Base-by-base conservation (phyloP, 2,888 invertebrate genomes). In the Cyclophora albipunctata region DNA sequence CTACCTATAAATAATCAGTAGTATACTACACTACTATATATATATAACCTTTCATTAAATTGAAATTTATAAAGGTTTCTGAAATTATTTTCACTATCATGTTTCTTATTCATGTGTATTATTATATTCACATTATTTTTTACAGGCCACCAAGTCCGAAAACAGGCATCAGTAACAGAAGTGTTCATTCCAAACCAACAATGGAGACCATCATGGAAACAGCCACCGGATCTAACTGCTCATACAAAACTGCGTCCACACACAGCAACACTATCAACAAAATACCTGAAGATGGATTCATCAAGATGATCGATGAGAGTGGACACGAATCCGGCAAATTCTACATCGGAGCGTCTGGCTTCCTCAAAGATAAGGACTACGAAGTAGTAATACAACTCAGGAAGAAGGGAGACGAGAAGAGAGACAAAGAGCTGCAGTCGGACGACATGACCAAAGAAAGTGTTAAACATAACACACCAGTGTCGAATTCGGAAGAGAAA, bases 361-460 rank as follows among this genome's bases (percentile, higher is more conserved):
- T 81, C 20, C 65, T 87, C 4, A 81, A 79, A 64, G 72, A 84
- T 55, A 75, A 84, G 47, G 79, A 74, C 20, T 88, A 86, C 56
- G 88, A 88, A 78, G 83, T 88, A 6, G 66, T 87, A 5, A 84
- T 88, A 63, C 86, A 87, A 54, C 66, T 88, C 4, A 75, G 79
- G 47, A 88, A 86, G 53, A 87, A 84, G 62, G 80, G 75, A 34
- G 54, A 55, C 2, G 59, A 57, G 35, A 62, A 58, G 46, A 54
- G 57, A 45, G 37, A 53, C 34, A 55, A 53, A 4, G 56, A 58
- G 44, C 49, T 37, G 37, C 37, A 58, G 47, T 34, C 44, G 4
- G 55, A 58, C 47, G 54, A 57, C 41, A 59, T 45, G 46, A 42
- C 34, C 35, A 33, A 46, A 40, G 43, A 34, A 47, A 45, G 47